These are phyloP conservation scores for Seriola dumerili DNA, from an alignment of 2,113 vertebrate species.

Conservation along the genomic window DNA sequence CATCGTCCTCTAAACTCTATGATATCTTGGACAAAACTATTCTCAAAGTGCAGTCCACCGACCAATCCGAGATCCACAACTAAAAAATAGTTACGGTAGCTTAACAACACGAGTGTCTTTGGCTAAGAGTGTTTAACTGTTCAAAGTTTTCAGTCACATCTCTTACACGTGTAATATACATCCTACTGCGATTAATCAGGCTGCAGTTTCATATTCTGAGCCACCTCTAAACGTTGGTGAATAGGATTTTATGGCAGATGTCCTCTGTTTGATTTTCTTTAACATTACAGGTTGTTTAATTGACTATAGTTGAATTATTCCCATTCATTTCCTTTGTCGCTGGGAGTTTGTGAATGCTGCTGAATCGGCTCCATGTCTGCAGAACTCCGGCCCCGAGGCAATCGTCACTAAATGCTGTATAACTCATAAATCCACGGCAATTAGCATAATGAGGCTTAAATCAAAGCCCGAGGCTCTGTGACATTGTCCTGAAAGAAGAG, in stretches of 20 bases:
- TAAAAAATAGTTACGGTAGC: background rate
- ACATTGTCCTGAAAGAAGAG: conserved; percentile 64
- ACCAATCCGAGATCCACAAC: background rate
- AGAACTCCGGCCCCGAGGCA: conserved; percentile 54
- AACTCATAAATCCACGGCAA: conserved; percentile 77
- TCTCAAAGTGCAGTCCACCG: background rate
- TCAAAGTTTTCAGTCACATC: background rate
- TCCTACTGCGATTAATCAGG: background rate
- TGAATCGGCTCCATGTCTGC: conserved; percentile 2
- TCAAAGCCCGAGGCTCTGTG: conserved; percentile 61
- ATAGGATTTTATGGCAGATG: background rate
- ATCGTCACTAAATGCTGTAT: conserved; percentile 60
- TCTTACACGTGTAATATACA: background rate
- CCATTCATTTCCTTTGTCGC: background rate
- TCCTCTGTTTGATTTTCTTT: background rate
- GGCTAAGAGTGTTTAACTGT: background rate
- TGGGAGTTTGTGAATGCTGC: conserved; percentile 17
- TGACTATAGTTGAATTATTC: background rate
- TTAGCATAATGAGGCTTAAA: conserved; percentile 85
- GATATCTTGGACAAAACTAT: background rate
- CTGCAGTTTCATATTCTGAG: background rate
- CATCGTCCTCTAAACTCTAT: background rate
- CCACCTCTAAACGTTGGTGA: background rate
- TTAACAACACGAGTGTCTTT: background rate
- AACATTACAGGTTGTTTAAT: background rate